Conservation (phyloP, 2,797 vertebrate genomes). For the Brachymystax lenok region DNA sequence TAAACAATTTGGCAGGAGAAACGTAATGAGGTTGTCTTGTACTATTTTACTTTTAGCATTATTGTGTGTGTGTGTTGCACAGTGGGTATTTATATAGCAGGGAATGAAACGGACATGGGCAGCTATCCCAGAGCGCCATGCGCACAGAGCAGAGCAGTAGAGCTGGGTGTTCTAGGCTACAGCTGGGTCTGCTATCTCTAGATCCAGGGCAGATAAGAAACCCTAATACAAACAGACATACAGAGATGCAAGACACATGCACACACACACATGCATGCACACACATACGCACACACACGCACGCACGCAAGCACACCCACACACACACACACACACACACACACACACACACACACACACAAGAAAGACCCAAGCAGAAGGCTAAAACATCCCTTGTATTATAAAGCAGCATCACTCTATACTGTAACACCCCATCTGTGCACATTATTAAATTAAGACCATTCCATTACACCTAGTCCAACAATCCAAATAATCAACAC, state of each 20-base stretch:
- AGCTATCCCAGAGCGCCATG: constrained; percentile 33
- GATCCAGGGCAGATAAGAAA: constrained; percentile 59
- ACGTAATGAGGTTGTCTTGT: not conserved
- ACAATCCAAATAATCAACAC: constrained; percentile 6
- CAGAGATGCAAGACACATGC: constrained; percentile 16
- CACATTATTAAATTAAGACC: constrained; percentile 1
- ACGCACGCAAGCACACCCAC: not conserved
- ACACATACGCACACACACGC: not conserved
- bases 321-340: constrained; percentile 1
- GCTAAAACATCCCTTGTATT: not conserved
- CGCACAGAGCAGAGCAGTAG: constrained; percentile 30
- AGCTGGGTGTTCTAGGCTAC: constrained; percentile 50
- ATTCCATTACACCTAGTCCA: not conserved
- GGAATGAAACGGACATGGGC: constrained; percentile 33
- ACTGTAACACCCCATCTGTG: not conserved
- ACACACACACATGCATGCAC: not conserved
- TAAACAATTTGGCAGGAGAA: not conserved
- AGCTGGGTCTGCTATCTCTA: constrained; percentile 63
- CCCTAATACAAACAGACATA: constrained; percentile 62
- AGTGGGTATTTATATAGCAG: constrained; percentile 37
- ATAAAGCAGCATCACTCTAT: not conserved
- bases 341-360: constrained; percentile 8
- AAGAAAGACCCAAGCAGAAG: not conserved
- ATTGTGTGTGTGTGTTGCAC: not conserved
- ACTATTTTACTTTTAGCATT: constrained; percentile 9